Evolutionary conservation across 2,113 vertebrate species (phyloP).

Genomic region (Ammodytes marinus): DNA sequence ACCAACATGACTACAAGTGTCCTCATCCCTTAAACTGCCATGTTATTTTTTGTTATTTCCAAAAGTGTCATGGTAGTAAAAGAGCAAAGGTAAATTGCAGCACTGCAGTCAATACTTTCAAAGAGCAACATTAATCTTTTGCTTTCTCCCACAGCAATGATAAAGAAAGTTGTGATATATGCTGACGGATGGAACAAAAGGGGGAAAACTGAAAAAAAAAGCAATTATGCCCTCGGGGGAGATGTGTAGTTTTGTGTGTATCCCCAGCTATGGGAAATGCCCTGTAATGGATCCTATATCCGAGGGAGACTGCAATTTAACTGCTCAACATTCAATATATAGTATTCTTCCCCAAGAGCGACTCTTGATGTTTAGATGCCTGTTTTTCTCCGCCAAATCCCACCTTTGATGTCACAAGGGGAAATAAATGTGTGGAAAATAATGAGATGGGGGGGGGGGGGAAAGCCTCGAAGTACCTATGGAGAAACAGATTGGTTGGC

Average conservation of each 20-base stretch:
- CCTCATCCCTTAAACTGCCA: not conserved
- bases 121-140: conserved; percentile 33
- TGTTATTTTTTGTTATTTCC: conserved; percentile 32
- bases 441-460: not conserved
- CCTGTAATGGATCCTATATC: conserved; percentile 33
- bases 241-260: conserved; percentile 23
- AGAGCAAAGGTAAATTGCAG: conserved; percentile 20
- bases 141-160: conserved; percentile 13
- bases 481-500: conserved; percentile 9
- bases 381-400: not conserved
- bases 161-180: conserved; percentile 30
- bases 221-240: conserved; percentile 29
- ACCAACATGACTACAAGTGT: conserved; percentile 21
- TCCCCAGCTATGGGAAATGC: conserved; percentile 8
- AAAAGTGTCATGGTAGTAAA: not conserved
- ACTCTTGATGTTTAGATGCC: not conserved
- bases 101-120: conserved; percentile 11
- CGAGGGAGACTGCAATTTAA: conserved; percentile 35
- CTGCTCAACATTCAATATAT: conserved; percentile 24
- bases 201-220: conserved; percentile 24
- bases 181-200: conserved; percentile 35
- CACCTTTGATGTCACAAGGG: not conserved
- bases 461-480: not conserved
- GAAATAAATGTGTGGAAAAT: not conserved
- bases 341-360: not conserved